Evolutionary conservation across 2,797 vertebrate species (phyloP), one percentile per base, ranked within the genome.

Genomic region (Acanthopagrus latus): DNA sequence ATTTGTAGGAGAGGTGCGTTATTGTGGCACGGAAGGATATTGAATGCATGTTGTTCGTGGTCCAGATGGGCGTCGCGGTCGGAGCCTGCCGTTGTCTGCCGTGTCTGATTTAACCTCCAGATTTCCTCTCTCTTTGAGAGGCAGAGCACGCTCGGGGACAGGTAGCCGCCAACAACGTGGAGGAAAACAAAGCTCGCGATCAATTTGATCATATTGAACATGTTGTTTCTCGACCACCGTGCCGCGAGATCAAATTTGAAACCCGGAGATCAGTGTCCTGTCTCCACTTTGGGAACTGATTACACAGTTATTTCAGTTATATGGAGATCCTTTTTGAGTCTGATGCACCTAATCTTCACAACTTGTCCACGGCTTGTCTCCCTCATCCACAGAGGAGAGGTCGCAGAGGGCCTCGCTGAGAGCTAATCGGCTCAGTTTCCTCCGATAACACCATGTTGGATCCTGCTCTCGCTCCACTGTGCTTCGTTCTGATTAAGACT

Each of bases 351-450:
- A 83, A 86, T 88, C 87, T 78, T 51, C 23, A 10, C 21, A 57
- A 76, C 67, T 72, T 64, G 87, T 74, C 63, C 74, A 71, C 21
- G 81, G 60, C 80, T 84, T 57, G 70, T 63, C 64, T 90, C 81
- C 64, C 63, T 68, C 29, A 29, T 29, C 25, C 74, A 54, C 72
- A 23, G 73, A 78, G 83, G 69, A 68, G 73, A 80, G 78, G 79
- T 86, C 62, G 21, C 76, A 17, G 47, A 64, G 80, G 72, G 73
- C 81, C 55, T 75, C 46, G 3, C 21, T 12, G 29, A 67, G 72
- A 85, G 64, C 73, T 78, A 76, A 87, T 90, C 73, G 64, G 77
- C 79, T 84, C 64, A 78, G 41, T 79, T 80, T 80, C 51, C 33
- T 80, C 78, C 70, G 79, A 88, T 87, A 86, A 82, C 33, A 14